A percentile compares a stretch with the other conserved stretches of the same genome.
Conservation (phyloP, 2,888 invertebrate genomes). For the Auanema sp. region DNA sequence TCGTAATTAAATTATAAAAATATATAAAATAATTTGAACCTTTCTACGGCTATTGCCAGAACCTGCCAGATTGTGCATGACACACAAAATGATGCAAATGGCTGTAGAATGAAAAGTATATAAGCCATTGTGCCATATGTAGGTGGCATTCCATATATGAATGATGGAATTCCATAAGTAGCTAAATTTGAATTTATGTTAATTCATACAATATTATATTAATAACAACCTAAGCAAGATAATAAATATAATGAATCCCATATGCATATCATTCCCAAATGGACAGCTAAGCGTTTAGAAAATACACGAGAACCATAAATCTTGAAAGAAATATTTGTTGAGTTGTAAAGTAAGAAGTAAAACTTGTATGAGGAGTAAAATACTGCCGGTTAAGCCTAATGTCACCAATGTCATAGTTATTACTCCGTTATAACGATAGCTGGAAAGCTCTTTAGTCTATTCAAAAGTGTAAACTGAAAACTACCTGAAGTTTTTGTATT, state of each 20-base stretch:
- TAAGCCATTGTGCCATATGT: constrained; percentile 56
- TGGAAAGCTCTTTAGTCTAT: constrained; percentile 22
- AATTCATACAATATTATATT: constrained; percentile 16
- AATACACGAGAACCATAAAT: constrained; percentile 56
- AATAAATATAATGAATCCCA: constrained; percentile 58
- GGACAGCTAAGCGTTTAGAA: constrained; percentile 57
- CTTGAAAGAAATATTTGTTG: constrained; percentile 25
- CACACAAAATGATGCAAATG: constrained; percentile 61
- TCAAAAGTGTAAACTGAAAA: not conserved
- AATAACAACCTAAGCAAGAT: constrained; percentile 45
- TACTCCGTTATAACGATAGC: constrained; percentile 53
- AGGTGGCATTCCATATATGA: constrained; percentile 41
- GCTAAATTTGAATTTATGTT: constrained; percentile 12
- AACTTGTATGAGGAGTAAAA: constrained; percentile 53
- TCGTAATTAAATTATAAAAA: constrained; percentile 11
- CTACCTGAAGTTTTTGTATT: constrained; percentile 44
- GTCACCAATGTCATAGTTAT: constrained; percentile 51
- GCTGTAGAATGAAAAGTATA: constrained; percentile 60
- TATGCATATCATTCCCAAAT: constrained; percentile 57
- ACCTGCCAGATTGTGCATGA: constrained; percentile 63
- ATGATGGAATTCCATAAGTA: constrained; percentile 40
- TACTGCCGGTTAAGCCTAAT: constrained; percentile 56
- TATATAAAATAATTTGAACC: constrained; percentile 30
- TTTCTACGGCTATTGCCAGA: constrained; percentile 60
- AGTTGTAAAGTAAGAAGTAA: not conserved